Evolutionary conservation across 2,888 invertebrate species (phyloP).

Genomic region (Ectemnius cavifrons): DNA sequence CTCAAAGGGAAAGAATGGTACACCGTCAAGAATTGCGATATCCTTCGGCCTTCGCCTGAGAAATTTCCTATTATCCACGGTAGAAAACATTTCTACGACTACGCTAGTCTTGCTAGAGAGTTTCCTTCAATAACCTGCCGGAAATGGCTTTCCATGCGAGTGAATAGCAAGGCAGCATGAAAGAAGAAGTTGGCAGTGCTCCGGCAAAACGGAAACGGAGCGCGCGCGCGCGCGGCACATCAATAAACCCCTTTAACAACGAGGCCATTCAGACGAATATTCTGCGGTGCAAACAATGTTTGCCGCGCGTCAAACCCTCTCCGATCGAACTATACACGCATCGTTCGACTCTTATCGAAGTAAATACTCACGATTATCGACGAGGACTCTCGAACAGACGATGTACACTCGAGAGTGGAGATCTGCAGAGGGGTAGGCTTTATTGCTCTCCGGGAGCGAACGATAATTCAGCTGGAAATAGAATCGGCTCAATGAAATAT

Average conservation of each 20-base stretch:
- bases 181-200: not conserved
- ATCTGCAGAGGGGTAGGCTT: not conserved
- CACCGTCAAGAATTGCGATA: not conserved
- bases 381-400: conserved; percentile 19
- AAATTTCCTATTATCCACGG: no score
- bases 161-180: not conserved
- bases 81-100: no score
- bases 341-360: conserved; percentile 39
- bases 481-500: no score
- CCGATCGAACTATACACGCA: conserved; percentile 10
- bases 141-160: conserved; percentile 2
- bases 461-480: not conserved
- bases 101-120: no score
- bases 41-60: not conserved
- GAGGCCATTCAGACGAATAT: conserved; percentile 39
- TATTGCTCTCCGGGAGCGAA: conserved; percentile 3
- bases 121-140: not conserved
- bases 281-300: conserved; percentile 23
- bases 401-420: not conserved
- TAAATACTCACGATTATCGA: conserved; percentile 35
- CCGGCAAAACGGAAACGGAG: conserved; percentile 41
- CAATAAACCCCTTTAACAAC: conserved; percentile 42
- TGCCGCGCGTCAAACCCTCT: not conserved
- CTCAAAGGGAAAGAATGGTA: not conserved
- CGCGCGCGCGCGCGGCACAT: conserved; percentile 22